These are phyloP conservation scores for Melanotaenia nigrans DNA, from an alignment of 2,797 vertebrate species.

Conservation along the genomic window DNA sequence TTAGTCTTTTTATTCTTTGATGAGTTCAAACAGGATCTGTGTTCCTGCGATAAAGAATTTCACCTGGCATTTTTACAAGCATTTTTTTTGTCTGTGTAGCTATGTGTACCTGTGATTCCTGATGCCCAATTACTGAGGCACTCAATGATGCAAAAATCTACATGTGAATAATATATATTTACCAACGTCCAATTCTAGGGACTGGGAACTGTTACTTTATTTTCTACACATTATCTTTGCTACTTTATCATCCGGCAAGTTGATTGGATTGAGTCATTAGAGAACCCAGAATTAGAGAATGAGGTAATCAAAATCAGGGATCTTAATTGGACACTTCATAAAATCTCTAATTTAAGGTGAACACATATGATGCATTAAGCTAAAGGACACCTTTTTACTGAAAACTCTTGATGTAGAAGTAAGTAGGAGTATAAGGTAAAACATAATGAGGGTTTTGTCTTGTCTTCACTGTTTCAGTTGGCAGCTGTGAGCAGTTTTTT, in stretches of 20 bases:
- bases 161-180: neutral
- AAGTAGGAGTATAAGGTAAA: slow-evolving; percentile 5
- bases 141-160: neutral
- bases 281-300: neutral
- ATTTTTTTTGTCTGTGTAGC: neutral
- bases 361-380: neutral
- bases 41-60: neutral
- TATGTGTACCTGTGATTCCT: neutral
- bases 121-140: neutral
- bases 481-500: slow-evolving; percentile 10
- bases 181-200: neutral
- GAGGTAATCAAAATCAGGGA: too few species aligned
- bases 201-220: neutral
- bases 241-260: neutral
- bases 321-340: too few species aligned
- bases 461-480: slow-evolving; percentile 8
- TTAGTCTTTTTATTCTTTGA: neutral
- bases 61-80: neutral
- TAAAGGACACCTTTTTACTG: slow-evolving; percentile 8
- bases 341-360: neutral
- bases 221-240: neutral
- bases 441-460: slow-evolving; percentile 24
- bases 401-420: neutral
- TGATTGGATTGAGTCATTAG: too few species aligned
- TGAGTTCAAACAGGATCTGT: neutral